phyloP scores from a whole-genome alignment of 2,113 vertebrate genomes.

The Strigops habroptila region DNA sequence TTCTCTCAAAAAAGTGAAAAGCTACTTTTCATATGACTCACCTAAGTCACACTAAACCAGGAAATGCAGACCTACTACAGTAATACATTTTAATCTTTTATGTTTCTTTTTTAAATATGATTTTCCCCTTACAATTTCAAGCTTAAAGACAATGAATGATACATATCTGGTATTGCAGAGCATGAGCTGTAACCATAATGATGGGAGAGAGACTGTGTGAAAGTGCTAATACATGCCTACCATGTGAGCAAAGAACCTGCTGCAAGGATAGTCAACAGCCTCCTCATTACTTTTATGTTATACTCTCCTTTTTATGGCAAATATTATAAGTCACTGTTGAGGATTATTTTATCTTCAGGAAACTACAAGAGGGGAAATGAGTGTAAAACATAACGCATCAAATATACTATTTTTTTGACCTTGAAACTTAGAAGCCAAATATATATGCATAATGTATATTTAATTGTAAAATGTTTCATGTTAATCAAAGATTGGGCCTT shows the following conservation, averaged over 20 bases:
- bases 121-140: not conserved
- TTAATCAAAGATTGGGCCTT: not conserved
- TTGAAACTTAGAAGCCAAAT: not conserved
- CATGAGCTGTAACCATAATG: not conserved
- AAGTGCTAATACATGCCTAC: not conserved
- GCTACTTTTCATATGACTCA: not conserved
- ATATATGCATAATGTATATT: too few relatives aligned
- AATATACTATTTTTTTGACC: not conserved
- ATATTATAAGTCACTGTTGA: not conserved
- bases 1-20: not conserved
- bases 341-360: not conserved
- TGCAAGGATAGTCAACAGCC: not conserved
- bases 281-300: not conserved
- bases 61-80: not conserved
- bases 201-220: not conserved
- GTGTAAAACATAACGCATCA: not conserved
- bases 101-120: not conserved
- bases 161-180: not conserved
- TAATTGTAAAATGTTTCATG: not conserved
- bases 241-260: not conserved
- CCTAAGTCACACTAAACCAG: not conserved
- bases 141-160: not conserved
- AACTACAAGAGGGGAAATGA: not conserved
- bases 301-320: not conserved
- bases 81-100: not conserved